Conservation (phyloP, 2,888 invertebrate genomes). For the Drepana falcataria region DNA sequence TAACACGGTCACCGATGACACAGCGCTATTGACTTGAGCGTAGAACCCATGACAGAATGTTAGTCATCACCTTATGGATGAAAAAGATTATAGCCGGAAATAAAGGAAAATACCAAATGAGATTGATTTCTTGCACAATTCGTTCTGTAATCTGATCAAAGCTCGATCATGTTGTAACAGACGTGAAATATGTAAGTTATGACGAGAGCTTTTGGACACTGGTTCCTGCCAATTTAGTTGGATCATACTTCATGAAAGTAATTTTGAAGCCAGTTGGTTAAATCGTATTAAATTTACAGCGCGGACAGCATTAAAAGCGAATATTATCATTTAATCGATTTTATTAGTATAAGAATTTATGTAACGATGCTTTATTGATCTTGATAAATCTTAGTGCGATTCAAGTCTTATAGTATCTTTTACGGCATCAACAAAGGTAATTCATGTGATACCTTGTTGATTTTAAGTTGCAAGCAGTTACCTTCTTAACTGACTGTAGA, state of each 20-base stretch:
- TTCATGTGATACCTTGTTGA: no score
- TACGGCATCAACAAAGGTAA: no score
- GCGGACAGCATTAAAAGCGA: conserved; percentile 34
- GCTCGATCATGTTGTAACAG: no score
- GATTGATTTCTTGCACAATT: conserved; percentile 5
- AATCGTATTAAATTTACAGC: conserved; percentile 61
- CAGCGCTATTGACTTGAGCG: conserved; percentile 12
- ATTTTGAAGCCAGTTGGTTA: conserved; percentile 55
- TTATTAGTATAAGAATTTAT: conserved; percentile 53
- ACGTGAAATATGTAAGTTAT: no score
- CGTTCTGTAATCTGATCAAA: no score
- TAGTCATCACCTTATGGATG: conserved; percentile 9
- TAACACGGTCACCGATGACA: conserved; percentile 15
- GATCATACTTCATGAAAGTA: conserved; percentile 48
- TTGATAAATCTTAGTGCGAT: conserved; percentile 13
- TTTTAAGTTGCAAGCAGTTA: no score
- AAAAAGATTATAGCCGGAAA: conserved; percentile 14
- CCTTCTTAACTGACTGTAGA: no score
- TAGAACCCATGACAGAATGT: conserved; percentile 11
- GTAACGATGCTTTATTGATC: conserved; percentile 44
- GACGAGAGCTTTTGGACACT: no score
- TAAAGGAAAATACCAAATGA: conserved; percentile 12
- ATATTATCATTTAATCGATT: conserved; percentile 59
- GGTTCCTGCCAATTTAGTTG: not conserved
- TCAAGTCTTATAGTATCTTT: no score